phyloP scores from a whole-genome alignment of 53 echinoderm and acorn worm genomes.

The Zoroaster sp. region DNA sequence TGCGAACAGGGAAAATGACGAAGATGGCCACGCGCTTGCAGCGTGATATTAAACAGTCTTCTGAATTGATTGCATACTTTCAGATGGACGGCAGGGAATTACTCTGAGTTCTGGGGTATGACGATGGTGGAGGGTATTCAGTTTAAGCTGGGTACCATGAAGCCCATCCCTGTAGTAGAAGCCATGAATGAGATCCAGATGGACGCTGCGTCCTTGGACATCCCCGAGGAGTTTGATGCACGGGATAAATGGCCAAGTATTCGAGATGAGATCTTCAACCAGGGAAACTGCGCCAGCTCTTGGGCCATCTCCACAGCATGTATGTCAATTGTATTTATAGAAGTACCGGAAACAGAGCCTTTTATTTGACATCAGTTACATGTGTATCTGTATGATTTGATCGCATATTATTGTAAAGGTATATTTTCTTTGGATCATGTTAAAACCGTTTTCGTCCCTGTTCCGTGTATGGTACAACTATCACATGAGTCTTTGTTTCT shows the following conservation, averaged over 20 bases:
- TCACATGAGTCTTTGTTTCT: too few relatives aligned
- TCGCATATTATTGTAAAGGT: too few relatives aligned
- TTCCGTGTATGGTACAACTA: too few relatives aligned
- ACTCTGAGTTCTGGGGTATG: slow-evolving; percentile 81
- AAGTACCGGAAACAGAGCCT: not conserved
- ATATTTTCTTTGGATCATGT: too few relatives aligned
- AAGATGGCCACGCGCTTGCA: not conserved
- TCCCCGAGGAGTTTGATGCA: slow-evolving; percentile 85
- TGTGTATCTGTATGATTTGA: not conserved
- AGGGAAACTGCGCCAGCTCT: slow-evolving; percentile 93
- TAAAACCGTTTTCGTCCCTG: too few relatives aligned
- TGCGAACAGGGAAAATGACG: not conserved
- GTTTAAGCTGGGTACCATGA: slow-evolving; percentile 82
- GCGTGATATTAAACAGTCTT: not conserved
- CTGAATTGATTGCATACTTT: not conserved
- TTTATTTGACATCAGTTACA: not conserved
- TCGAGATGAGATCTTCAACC: slow-evolving; percentile 73
- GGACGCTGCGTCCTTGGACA: slow-evolving; percentile 56
- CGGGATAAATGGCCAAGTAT: slow-evolving; percentile 85
- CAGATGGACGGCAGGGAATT: slow-evolving; percentile 89
- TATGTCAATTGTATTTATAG: too few relatives aligned
- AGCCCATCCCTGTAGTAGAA: slow-evolving; percentile 74
- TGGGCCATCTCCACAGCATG: slow-evolving; percentile 97
- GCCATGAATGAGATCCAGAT: slow-evolving; percentile 87
- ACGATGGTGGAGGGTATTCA: slow-evolving; percentile 56